Base-by-base conservation (phyloP, 2,797 vertebrate genomes). In the Fundulus diaphanus region DNA sequence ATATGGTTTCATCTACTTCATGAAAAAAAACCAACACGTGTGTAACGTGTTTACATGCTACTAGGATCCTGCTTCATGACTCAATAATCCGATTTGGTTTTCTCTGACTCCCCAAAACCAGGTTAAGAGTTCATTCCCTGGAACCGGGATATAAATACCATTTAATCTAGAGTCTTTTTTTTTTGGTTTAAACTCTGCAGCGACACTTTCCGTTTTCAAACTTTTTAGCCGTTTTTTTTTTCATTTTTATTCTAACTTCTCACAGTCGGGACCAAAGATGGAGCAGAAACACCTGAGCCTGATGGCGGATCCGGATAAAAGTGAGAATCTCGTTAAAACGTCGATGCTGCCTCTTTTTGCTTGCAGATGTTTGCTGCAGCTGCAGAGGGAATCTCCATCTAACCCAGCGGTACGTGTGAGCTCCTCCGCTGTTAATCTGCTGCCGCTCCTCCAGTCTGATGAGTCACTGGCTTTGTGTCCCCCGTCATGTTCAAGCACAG, bases 231-330 rank as follows among this genome's bases (percentile, higher is more conserved):
- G 48, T 20, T 22, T 4, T 44, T 44, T 12, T 15, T n/a, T n/a
- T n/a, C n/a, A n/a, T n/a, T n/a, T n/a, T 44, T 12, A 44, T 44
- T 11, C 42, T 44, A 12, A 44, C 1, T 2, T 54, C 8, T 5
- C 24, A n/a, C 7, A 24, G 35, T 42, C 22, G 0, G n/a, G 4
- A 81, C 77, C 59, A 68, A 83, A 81, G 79, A 80, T 69, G 49
- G 22, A 7, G 49, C 82, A 82, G 80, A 80, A 86, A 79, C 78
- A 84, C 52, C 52, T 9, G 56, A 59, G 5, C 16, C 33, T 2
- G 18, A 22, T 12, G 31, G 20, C 7, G 59, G 59, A 40, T 63
- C 33, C 33, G 24, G 22, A 59, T 59, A 15, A 57, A 57, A 57
- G 27, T 5, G 1, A 29, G 56, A 22, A 22, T 37, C 18, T 22